Evolutionary conservation across 2,113 vertebrate species (phyloP).

Genomic region (Delphinus delphis): DNA sequence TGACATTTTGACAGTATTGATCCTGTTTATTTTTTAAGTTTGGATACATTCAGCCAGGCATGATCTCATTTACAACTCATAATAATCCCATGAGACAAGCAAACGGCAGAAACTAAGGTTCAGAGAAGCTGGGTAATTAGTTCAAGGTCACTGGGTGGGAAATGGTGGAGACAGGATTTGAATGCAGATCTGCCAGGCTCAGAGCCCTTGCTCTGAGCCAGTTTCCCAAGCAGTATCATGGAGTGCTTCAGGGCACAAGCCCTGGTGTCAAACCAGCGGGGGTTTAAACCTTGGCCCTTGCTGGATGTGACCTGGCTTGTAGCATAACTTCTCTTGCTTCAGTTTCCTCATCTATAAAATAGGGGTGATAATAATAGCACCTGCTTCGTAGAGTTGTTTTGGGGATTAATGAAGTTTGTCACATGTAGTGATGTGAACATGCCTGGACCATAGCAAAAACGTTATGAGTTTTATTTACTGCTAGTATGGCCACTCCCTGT

Average conservation of each 20-base stretch:
- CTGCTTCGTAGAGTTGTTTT: background rate
- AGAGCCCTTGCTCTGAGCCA: background rate
- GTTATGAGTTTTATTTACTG: background rate
- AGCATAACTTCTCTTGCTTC: background rate
- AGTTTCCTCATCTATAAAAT: background rate
- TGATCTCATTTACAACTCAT: background rate
- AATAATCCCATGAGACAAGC: background rate
- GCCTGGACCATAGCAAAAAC: background rate
- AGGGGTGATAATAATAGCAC: background rate
- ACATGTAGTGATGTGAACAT: background rate
- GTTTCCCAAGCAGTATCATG: background rate
- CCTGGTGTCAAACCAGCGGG: background rate
- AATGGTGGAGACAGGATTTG: background rate
- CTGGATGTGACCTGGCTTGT: background rate
- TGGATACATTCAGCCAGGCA: background rate
- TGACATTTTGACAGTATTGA: background rate
- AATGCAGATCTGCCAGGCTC: background rate
- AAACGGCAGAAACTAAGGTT: background rate
- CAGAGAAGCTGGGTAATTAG: background rate
- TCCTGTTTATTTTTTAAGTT: background rate
- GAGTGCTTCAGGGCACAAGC: background rate
- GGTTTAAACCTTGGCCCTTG: background rate
- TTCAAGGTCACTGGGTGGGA: background rate
- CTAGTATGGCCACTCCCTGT: background rate
- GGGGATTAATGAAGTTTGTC: background rate